Evolutionary conservation across 2,797 vertebrate genomes (phyloP).

Genomic region (Luscinia megarhynchos): DNA sequence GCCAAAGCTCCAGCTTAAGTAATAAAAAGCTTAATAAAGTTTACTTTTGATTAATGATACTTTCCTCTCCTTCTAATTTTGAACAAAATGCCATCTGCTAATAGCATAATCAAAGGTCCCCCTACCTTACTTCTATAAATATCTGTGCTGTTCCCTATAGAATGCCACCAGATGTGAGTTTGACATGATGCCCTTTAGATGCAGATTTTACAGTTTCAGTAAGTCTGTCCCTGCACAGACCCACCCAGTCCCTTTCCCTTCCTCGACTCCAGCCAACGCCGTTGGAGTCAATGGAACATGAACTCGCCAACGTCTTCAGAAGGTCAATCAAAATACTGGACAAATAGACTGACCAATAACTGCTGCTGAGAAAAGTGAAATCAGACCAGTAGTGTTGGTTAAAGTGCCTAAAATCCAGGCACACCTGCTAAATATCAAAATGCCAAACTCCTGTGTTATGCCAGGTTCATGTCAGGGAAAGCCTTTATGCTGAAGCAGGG

Average conservation of each 20-base stretch:
- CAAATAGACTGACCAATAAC: background rate
- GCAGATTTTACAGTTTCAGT: background rate
- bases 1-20: background rate
- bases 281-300: accelerated
- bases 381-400: background rate
- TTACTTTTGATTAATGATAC: constrained; percentile 4
- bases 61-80: background rate
- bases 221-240: background rate
- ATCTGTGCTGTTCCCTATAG: background rate
- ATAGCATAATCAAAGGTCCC: background rate
- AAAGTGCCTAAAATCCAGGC: background rate
- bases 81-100: background rate
- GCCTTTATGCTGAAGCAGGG: background rate
- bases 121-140: background rate
- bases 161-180: background rate
- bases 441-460: background rate
- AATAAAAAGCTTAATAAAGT: constrained; percentile 3
- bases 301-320: accelerated
- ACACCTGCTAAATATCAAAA: constrained; percentile 34
- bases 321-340: background rate
- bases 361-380: background rate
- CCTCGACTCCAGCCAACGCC: background rate
- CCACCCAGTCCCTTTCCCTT: background rate
- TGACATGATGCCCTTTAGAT: background rate
- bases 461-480: constrained; percentile 12